phyloP scores from a whole-genome alignment of 2,888 invertebrate genomes.

The Oscheius sp. region DNA sequence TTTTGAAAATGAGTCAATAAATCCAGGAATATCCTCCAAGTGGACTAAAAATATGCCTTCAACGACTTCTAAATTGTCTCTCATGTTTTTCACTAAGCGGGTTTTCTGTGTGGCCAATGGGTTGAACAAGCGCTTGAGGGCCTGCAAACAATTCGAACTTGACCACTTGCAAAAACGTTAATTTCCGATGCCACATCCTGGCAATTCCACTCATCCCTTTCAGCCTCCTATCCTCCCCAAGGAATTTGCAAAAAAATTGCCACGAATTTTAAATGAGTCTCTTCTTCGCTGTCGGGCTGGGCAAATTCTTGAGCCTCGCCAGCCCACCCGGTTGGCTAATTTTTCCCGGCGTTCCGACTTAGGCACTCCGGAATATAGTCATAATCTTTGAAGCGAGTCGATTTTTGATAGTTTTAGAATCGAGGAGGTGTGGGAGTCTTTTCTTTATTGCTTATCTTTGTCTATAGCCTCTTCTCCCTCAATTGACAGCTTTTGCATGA shows the following conservation, averaged over 20 bases:
- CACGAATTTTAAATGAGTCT: background rate
- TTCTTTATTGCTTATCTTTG: no score
- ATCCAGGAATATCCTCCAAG: no score
- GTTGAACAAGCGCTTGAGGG: constrained; percentile 18
- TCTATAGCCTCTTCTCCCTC: no score
- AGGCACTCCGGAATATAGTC: background rate
- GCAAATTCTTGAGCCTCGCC: background rate
- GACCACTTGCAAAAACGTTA: constrained; percentile 21
- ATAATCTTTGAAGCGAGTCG: no score
- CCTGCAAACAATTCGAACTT: constrained; percentile 22
- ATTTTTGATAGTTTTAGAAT: no score
- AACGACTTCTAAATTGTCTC: no score
- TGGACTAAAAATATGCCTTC: no score
- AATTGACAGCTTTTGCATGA: no score
- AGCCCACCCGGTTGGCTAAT: background rate
- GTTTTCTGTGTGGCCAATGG: constrained; percentile 18
- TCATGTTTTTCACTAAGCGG: constrained; percentile 6
- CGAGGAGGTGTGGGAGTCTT: no score
- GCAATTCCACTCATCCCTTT: background rate
- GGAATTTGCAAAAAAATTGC: background rate
- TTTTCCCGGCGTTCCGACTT: background rate
- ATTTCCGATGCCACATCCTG: background rate
- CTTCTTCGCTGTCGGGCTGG: background rate
- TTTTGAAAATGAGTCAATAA: no score
- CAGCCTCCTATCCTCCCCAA: background rate